Evolutionary conservation across 2,113 vertebrate genomes (phyloP).

Genomic region (Albula glossodonta): DNA sequence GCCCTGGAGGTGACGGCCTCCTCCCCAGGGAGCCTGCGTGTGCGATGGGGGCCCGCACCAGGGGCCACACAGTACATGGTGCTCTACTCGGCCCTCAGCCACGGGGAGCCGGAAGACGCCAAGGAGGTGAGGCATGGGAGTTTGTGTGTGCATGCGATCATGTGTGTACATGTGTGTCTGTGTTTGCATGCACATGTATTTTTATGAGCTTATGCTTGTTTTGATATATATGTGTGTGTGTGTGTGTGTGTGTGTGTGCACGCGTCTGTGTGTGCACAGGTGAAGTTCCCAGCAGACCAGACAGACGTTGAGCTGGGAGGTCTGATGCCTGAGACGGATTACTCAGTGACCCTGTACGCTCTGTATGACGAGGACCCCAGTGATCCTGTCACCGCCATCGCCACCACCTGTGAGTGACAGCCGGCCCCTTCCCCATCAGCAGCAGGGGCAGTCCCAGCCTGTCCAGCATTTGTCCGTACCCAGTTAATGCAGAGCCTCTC

Average conservation of each 20-base stretch:
- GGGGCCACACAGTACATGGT: slow-evolving; percentile 85
- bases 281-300: slow-evolving; percentile 72
- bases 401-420: slow-evolving; percentile 77
- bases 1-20: slow-evolving; percentile 72
- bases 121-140: slow-evolving; percentile 65
- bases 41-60: slow-evolving; percentile 75
- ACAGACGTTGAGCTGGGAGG: slow-evolving; percentile 74
- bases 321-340: slow-evolving; percentile 78
- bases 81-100: slow-evolving; percentile 72
- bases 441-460: background rate
- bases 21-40: slow-evolving; percentile 73
- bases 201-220: background rate
- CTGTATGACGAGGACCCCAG: slow-evolving; percentile 85
- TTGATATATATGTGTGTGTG: background rate
- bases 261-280: slow-evolving; percentile 58
- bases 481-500: background rate
- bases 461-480: background rate
- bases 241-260: background rate
- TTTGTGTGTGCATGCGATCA: slow-evolving; percentile 5
- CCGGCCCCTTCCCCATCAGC: background rate
- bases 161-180: slow-evolving; percentile 11
- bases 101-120: slow-evolving; percentile 72
- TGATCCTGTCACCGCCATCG: slow-evolving; percentile 77
- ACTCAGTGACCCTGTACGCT: slow-evolving; percentile 80
- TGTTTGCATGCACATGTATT: background rate